Percentiles rank a stretch among this genome's conserved stretches.
phyloP scores from a whole-genome alignment of 2,113 vertebrate species.

The Haliaeetus leucogaster region DNA sequence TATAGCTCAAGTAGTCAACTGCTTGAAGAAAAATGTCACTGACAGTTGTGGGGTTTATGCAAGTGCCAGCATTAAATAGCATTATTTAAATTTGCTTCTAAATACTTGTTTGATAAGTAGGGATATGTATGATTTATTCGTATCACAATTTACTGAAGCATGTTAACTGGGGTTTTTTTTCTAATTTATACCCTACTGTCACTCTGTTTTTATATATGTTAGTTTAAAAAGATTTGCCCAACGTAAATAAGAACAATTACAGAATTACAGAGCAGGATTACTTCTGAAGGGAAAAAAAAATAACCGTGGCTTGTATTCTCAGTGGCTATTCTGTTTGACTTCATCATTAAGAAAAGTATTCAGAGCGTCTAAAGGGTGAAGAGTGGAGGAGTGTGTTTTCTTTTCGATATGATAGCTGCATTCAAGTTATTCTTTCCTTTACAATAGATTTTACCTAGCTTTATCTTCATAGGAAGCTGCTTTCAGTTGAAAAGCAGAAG shows the following conservation, averaged over 20 bases:
- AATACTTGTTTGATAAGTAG: conserved; percentile 70
- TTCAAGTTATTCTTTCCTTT: conserved; percentile 80
- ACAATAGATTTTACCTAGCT: conserved; percentile 98
- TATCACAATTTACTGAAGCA: conserved; percentile 65
- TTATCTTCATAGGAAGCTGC: conserved; percentile 97
- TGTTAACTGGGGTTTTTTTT: conserved; percentile 8
- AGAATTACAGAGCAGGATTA: conserved; percentile 72
- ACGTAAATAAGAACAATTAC: conserved; percentile 76
- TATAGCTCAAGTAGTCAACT: conserved; percentile 58
- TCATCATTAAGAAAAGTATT: conserved; percentile 77
- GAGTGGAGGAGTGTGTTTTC: conserved; percentile 79
- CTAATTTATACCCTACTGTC: conserved; percentile 63
- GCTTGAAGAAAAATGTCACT: conserved; percentile 9
- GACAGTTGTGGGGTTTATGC: conserved; percentile 55
- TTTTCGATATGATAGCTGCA: conserved; percentile 81
- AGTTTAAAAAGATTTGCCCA: conserved; percentile 65
- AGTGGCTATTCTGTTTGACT: conserved; percentile 72
- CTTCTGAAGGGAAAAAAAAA: conserved; percentile 42
- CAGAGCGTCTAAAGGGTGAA: conserved; percentile 72
- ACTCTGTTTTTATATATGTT: conserved; percentile 64
- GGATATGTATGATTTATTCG: conserved; percentile 70
- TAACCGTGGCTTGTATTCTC: conserved; percentile 56
- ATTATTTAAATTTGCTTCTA: conserved; percentile 71
- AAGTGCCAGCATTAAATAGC: conserved; percentile 59
- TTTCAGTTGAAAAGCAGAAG: conserved; percentile 94